Base-by-base conservation (phyloP, 2,888 invertebrate genomes). In the Drosophila rubida region DNA sequence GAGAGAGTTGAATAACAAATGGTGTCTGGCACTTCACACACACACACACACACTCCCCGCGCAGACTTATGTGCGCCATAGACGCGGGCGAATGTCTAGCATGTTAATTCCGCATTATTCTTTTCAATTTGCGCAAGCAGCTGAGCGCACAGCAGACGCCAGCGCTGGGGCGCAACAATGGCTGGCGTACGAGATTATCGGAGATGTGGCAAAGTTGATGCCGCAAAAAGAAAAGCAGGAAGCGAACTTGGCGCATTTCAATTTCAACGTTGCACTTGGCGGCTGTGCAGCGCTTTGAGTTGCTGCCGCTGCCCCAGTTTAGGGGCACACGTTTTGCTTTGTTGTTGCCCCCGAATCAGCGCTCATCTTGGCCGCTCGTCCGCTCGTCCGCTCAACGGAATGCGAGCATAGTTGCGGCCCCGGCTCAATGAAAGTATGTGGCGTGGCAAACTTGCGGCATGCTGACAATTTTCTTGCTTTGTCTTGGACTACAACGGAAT, bases 401-500 rank as follows among this genome's bases (percentile, higher is more conserved):
- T 70, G 16, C 44, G 41, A 41, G 46, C 45, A 72, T 64, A 76
- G 63, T 76, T 75, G 48, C 9, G 8, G 25, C 25, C 25, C n/a
- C n/a, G n/a, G n/a, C n/a, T n/a, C n/a, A n/a, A n/a, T n/a, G n/a
- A 41, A 32, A 53, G 39, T 50, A 60, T 60, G 55, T 53, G 74
- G 50, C 9, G 23, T 39, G 66, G 58, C 55, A 71, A 75, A 69
- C 69, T 81, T 65, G 51, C 68, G 72, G 75, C 59, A 78, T 64
- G 64, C 73, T 81, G 75, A 81, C 75, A 84, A 80, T 80, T 80
- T 80, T 64, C 74, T 70, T 66, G 75, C 72, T 67, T 80, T 80
- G 80, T 80, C 75, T 84, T 61, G 67, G 32, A n/a, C n/a, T 67
- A 65, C 75, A 41, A 59, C 65, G 81, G 87, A 84, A 82, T 82